Base-by-base conservation (phyloP, 2,888 invertebrate species). In the Sinotaia quadrata region DNA sequence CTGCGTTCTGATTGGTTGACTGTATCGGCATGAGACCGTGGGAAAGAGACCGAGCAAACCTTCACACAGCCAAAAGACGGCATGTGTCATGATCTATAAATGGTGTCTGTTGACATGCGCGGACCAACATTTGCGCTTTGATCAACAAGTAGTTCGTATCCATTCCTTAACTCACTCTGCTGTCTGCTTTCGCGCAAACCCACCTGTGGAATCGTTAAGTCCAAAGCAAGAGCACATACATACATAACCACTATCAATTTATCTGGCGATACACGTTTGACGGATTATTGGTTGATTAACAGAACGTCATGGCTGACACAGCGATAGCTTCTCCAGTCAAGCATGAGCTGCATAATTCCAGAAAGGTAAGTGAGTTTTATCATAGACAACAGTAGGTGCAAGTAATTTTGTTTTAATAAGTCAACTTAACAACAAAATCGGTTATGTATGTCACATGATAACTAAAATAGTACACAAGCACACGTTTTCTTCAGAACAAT, bases 11-110 rank as follows among this genome's bases (percentile, higher is more conserved):
- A 83, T 84, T 84, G 84, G 84, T 69, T 69, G 71, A 51, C 41
- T 44, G 77, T 78, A 41, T 67, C 72, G 77, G 78, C 72, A 75
- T 76, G 78, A 72, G 74, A 83, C 77, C 84, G 84, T 84, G 84
- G 82, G 84, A 84, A 84, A 73, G 78, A 72, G 65, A 71, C 60
- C 68, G 74, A 69, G 72, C 75, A 75, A 77, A 74, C 73, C 84
- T 82, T 82, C 81, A 83, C 83, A 82, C 78, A 77, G 73, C 67
- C 73, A 27, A 60, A 21, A 65, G 70, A 34, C 70, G 80, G 79
- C 81, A 77, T 78, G 78, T 79, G 82, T 75, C 77, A 69, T 34
- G 56, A 58, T 65, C 66, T 80, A 80, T 80, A 81, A 78, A 81
- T 66, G 68, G 56, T 36, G 7, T 2, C 31, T 65, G 65, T 65